Evolutionary conservation across 2,797 vertebrate species (phyloP), one percentile per base, ranked within the genome.

Genomic region (Pseudotriccus pelzelni): DNA sequence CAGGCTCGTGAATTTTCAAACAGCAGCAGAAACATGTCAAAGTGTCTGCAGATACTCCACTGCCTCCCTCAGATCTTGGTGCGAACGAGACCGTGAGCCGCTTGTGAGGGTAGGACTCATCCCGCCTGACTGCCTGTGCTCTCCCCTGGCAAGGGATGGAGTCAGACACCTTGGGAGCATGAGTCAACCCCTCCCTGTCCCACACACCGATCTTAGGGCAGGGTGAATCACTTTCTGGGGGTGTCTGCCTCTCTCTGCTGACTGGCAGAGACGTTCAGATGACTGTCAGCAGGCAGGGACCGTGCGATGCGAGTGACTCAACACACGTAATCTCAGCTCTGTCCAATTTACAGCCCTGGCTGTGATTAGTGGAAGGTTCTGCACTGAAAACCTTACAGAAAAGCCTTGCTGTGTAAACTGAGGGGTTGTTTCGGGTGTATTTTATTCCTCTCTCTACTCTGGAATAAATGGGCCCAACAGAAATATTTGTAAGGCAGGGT

Each of bases 211-310:
- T 95, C 88, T 97, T 92, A 92, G 93, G 94, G 91, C 90, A 70
- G 80, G 90, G 67, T 97, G 96, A 96, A 93, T 97, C 96, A 97
- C 93, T 91, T 94, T 95, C 91, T 95, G 96, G 96, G 74, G 96
- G 96, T 96, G 96, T 97, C 36, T 93, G 91, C 52, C 74, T 94
- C 69, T 93, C 66, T 85, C 75, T 91, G 72, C 47, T 89, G 84
- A 83, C 89, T 92, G 5, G 7, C 86, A 86, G 87, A 91, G 83
- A 93, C 1, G 32, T 95, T 96, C 94, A 97, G 96, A 94, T 97
- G 95, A 97, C 90, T 82, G 68, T 94, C 95, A 95, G 90, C 87
- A 90, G 78, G 70, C 90, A 60, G 4, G 46, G 88, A 46, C 77
- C 4, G 50, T 52, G 50, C 50, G 7, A 52, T 52, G 50, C 18